These are phyloP conservation scores for Cricetomys ansorgei DNA, from an alignment of 2,113 vertebrate genomes.

Conservation along the genomic window DNA sequence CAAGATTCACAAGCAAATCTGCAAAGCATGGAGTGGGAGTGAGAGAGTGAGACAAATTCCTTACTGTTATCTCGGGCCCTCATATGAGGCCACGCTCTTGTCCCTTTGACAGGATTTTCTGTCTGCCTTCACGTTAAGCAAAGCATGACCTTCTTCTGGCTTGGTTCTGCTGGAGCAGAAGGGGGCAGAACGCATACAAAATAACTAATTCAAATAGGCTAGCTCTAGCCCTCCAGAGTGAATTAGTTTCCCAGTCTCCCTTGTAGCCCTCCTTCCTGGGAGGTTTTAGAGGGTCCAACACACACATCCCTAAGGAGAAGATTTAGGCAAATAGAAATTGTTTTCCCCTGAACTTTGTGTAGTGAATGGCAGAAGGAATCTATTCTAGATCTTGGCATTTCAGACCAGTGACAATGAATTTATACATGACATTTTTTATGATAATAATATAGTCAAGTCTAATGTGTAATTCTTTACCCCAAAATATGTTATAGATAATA, in stretches of 20 bases:
- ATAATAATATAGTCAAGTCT: neutral
- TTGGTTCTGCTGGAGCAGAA: neutral
- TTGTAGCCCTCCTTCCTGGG: too few species aligned
- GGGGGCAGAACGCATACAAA: neutral
- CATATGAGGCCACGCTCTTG: neutral
- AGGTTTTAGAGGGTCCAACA: neutral
- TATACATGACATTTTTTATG: neutral
- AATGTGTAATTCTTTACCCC: neutral
- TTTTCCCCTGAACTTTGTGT: neutral
- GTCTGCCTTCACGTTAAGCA: neutral
- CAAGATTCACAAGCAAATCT: conserved; percentile 36
- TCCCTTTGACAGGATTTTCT: neutral
- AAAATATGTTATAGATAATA: neutral
- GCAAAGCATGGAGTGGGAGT: neutral
- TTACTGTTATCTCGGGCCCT: neutral
- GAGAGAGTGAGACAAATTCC: neutral
- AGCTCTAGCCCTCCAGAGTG: neutral
- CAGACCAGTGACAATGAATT: neutral
- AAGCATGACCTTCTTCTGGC: neutral
- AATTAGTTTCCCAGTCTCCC: neutral
- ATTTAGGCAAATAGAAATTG: neutral
- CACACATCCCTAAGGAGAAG: neutral
- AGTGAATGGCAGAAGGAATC: neutral
- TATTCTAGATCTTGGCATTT: neutral
- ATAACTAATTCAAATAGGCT: neutral